Evolutionary conservation across 92 coral and sea anemone genomes (phyloP).

Genomic region (Zoanthus solanderi): DNA sequence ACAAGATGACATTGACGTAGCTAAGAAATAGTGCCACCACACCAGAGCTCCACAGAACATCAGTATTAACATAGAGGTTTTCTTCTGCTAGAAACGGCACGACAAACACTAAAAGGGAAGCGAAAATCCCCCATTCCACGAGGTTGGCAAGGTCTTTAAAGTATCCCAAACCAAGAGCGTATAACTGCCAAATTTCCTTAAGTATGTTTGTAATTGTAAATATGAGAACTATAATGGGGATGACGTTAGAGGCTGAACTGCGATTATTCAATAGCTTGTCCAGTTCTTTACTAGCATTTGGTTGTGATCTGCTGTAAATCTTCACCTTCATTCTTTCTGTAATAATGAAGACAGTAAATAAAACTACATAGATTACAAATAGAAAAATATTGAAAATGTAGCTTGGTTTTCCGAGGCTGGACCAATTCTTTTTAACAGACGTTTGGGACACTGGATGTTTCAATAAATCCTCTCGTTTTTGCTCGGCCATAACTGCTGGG

Average conservation of each 20-base stretch:
- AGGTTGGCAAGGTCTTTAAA: constrained; percentile 69
- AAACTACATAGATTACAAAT: constrained; percentile 62
- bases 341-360: constrained; percentile 71
- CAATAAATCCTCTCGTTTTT: constrained; percentile 77
- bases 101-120: constrained; percentile 52
- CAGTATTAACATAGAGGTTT: constrained; percentile 55
- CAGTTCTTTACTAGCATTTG: constrained; percentile 44
- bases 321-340: constrained; percentile 64
- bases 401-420: constrained; percentile 72
- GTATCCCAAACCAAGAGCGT: constrained; percentile 59
- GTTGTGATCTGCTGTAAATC: constrained; percentile 48
- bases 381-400: constrained; percentile 57
- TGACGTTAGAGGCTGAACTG: constrained; percentile 4
- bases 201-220: constrained; percentile 39
- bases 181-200: constrained; percentile 75
- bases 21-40: constrained; percentile 68
- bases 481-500: constrained; percentile 69
- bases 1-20: constrained; percentile 64
- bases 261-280: constrained; percentile 26
- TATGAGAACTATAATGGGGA: constrained; percentile 57
- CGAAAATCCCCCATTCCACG: constrained; percentile 64
- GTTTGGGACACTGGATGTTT: constrained; percentile 82
- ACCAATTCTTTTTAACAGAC: constrained; percentile 79
- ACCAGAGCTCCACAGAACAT: constrained; percentile 74
- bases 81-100: constrained; percentile 68